Conservation (phyloP, 1,140 invertebrate species). For the Branchinecta lynchi region DNA sequence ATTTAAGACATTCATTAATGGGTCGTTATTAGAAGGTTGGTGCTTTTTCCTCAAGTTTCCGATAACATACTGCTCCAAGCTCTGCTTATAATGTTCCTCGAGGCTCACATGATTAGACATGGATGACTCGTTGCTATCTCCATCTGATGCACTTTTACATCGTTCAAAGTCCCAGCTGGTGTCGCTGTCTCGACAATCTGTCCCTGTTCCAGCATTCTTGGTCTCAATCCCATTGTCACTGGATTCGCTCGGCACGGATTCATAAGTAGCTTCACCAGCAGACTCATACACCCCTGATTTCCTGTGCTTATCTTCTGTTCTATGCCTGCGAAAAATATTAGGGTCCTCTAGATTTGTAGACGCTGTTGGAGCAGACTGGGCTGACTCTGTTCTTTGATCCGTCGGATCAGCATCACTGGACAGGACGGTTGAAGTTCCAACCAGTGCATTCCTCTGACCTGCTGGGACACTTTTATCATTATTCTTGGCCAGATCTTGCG, state of each 20-base stretch:
- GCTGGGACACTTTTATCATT: neutral
- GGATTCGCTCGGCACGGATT: no score
- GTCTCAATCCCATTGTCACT: neutral
- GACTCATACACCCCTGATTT: no score
- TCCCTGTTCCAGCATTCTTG: neutral
- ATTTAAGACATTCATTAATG: slow-evolving; percentile 19
- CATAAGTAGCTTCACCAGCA: no score
- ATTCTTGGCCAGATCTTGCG: neutral
- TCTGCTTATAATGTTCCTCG: slow-evolving; percentile 4
- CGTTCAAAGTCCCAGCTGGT: slow-evolving; percentile 21
- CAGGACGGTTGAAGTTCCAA: no score
- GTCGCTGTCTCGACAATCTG: slow-evolving; percentile 17
- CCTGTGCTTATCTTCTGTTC: no score
- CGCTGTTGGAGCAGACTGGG: no score
- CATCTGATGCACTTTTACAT: slow-evolving; percentile 5
- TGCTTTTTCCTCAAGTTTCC: slow-evolving; percentile 20
- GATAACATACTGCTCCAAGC: slow-evolving; percentile 14
- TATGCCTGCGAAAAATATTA: no score
- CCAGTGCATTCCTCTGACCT: no score
- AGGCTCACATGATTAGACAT: neutral
- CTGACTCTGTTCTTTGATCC: no score
- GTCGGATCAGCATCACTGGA: no score
- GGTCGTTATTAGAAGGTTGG: neutral
- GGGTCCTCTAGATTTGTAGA: no score
- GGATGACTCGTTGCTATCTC: neutral